Conservation (phyloP, 2,888 invertebrate species). For the Itoplectis maculator region DNA sequence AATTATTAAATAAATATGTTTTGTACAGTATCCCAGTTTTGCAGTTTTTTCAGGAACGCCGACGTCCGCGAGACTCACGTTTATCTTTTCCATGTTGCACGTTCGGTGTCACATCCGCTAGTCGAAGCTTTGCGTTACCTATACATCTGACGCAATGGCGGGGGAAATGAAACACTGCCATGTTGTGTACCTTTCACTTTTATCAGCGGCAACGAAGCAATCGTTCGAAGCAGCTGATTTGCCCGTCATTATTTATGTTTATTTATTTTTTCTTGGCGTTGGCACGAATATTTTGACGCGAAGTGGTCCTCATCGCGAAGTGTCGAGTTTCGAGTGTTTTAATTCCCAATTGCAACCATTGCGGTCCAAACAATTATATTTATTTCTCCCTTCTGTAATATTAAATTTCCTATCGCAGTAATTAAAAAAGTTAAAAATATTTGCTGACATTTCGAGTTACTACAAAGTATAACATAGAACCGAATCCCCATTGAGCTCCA, state of each 20-base stretch:
- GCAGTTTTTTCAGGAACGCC: conserved; percentile 4
- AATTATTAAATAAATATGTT: conserved; percentile 84
- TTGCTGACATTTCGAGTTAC: too few relatives aligned
- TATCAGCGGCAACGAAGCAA: background rate
- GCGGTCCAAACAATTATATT: too few relatives aligned
- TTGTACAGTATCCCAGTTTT: conserved; percentile 78
- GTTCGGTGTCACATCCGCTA: conserved; percentile 1
- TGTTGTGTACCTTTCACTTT: conserved; percentile 67
- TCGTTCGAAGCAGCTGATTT: too few relatives aligned
- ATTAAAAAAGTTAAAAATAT: too few relatives aligned
- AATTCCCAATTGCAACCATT: too few relatives aligned
- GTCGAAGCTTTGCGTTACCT: background rate
- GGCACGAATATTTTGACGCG: too few relatives aligned
- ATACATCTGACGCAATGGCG: conserved; percentile 47
- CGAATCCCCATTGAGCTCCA: too few relatives aligned
- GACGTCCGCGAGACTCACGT: background rate
- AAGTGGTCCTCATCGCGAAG: too few relatives aligned
- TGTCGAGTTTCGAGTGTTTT: too few relatives aligned
- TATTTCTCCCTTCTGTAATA: too few relatives aligned
- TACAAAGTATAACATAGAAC: too few relatives aligned
- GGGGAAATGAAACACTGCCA: background rate
- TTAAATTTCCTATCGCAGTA: too few relatives aligned
- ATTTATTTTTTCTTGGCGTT: background rate
- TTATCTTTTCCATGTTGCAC: background rate
- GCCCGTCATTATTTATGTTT: background rate